Base-by-base conservation (phyloP, 2,113 vertebrate genomes). In the Notechis scutatus region DNA sequence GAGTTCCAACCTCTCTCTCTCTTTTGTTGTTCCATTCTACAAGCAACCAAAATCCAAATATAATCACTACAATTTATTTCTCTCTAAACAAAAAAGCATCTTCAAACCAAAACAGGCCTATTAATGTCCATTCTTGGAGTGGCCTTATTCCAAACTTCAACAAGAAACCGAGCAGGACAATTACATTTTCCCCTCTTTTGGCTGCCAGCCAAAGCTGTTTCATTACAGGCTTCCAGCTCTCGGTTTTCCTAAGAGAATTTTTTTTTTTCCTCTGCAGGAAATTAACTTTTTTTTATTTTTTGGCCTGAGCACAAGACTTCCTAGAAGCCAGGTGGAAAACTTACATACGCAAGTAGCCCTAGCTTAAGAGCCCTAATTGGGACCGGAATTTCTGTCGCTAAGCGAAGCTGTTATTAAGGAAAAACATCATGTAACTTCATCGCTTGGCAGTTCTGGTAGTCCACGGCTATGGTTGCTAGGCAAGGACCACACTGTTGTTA, bases 201-300 rank as follows among this genome's bases (percentile, higher is more conserved):
- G 29, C 54, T 88, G 42, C 3, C 47, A 89, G 81, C 34, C 0
- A 69, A 18, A 92, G 57, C 34, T 81, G 18, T 47, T 92, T 92
- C 87, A 26, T 45, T 5, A 0, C 8, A 85, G 12, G n/a, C 64
- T 34, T 86, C n/a, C 89, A 94, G 94, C 81, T 92, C 47, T n/a
- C 86, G 42, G 94, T 92, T 94, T 52, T 85, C 56, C 56, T 94
- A 87, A 55, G 92, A 94, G 91, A 89, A 94, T 3, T 42, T 94
- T 93, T 93, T 88, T 90, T 90, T 74, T 92, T 26, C 93, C 94
- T 52, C n/a, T 24, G 88, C 91, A 92, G 87, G 29, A 85, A 93
- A 94, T 93, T 93, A 95, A 93, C 88, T 89, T 81, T 94, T 93
- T 93, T 90, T 69, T 2, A 52, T 52, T 52, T 52, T 52, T 52